phyloP scores from a whole-genome alignment of 2,113 vertebrate species.

The Climacteris rufus region DNA sequence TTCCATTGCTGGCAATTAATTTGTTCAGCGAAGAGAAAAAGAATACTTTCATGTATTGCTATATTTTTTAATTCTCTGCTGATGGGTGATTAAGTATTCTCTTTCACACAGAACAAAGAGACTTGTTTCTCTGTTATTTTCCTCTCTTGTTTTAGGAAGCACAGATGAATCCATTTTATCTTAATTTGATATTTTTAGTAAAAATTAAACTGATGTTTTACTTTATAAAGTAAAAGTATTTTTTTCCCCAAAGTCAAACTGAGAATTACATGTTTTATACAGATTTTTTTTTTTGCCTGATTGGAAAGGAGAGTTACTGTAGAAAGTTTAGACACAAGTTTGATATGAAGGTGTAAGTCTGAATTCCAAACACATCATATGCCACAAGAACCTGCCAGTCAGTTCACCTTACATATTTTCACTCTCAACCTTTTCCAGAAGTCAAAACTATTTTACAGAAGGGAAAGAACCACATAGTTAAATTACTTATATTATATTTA shows the following conservation, averaged over 20 bases:
- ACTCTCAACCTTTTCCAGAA: neutral
- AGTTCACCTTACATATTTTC: neutral
- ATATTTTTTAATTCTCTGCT: conserved; percentile 62
- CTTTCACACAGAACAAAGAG: conserved; percentile 62
- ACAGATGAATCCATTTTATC: conserved; percentile 56
- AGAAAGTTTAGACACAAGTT: neutral
- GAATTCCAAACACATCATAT: neutral
- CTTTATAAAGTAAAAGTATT: neutral
- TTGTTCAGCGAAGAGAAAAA: conserved; percentile 50
- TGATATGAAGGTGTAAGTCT: neutral
- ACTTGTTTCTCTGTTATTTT: conserved; percentile 56
- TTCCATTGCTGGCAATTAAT: conserved; percentile 55
- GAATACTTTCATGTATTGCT: conserved; percentile 56
- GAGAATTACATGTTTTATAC: neutral
- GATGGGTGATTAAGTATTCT: conserved; percentile 68
- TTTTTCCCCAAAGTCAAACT: neutral
- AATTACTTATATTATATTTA: neutral
- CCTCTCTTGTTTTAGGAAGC: conserved; percentile 48
- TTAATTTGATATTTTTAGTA: conserved; percentile 59
- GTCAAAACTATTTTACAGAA: neutral
- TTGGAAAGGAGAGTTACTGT: neutral
- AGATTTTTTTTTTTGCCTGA: neutral
- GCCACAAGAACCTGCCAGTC: neutral
- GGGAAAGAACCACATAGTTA: neutral
- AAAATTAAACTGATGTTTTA: conserved; percentile 47